Percentiles rank a stretch among this genome's conserved stretches.
phyloP scores from a whole-genome alignment of 2,888 invertebrate species.

The Eucriotettix oculatus region DNA sequence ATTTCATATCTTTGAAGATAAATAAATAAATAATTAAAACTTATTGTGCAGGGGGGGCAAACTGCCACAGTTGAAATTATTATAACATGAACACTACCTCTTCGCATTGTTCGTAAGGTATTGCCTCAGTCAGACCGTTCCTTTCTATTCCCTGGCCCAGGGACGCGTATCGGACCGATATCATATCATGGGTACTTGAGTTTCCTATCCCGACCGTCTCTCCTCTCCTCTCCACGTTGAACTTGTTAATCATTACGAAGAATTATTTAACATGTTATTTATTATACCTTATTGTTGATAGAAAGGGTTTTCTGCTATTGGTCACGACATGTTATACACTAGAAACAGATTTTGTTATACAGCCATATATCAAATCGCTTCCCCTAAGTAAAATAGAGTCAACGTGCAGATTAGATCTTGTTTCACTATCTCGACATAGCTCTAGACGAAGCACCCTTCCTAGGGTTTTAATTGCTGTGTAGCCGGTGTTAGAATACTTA shows the following conservation, averaged over 20 bases:
- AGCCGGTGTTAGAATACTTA: too few relatives aligned
- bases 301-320: conserved; percentile 2
- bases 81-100: conserved; percentile 5
- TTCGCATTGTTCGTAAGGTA: not conserved
- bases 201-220: not conserved
- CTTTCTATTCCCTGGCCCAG: not conserved
- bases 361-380: too few relatives aligned
- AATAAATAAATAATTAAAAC: conserved; percentile 9
- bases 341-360: too few relatives aligned
- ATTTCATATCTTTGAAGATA: conserved; percentile 26
- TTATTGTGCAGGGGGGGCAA: conserved; percentile 10
- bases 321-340: not conserved
- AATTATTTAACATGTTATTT: not conserved
- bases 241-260: not conserved
- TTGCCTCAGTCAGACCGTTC: not conserved
- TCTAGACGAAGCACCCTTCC: too few relatives aligned
- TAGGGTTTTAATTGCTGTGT: too few relatives aligned
- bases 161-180: not conserved
- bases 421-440: too few relatives aligned
- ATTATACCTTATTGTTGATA: not conserved
- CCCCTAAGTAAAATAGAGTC: too few relatives aligned
- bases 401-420: too few relatives aligned
- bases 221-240: not conserved
- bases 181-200: conserved; percentile 11
- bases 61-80: conserved; percentile 6